Conservation (phyloP, 1,140 invertebrate species). For the Aphelenchoides avenae region DNA sequence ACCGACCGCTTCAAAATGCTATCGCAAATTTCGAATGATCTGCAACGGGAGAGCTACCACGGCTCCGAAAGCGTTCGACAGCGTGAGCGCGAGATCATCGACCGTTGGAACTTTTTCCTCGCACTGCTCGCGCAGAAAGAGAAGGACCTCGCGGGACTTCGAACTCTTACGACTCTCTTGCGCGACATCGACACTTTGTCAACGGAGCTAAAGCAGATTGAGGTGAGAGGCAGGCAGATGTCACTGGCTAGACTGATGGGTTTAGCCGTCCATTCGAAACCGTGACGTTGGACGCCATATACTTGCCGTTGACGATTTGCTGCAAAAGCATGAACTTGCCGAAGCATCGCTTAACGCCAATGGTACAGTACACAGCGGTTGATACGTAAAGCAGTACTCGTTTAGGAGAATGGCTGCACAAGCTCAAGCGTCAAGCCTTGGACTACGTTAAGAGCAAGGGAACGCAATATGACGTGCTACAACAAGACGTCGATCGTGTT, state of each 20-base stretch:
- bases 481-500: slow-evolving; percentile 45
- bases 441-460: slow-evolving; percentile 59
- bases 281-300: slow-evolving; percentile 85
- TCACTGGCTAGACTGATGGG: slow-evolving; percentile 5
- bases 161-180: slow-evolving; percentile 54
- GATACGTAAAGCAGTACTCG: slow-evolving; percentile 43
- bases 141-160: slow-evolving; percentile 68
- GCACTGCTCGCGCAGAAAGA: slow-evolving; percentile 79
- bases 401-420: slow-evolving; percentile 67
- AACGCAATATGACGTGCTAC: slow-evolving; percentile 64
- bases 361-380: slow-evolving; percentile 74
- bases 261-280: slow-evolving; percentile 73
- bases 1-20: slow-evolving; percentile 87
- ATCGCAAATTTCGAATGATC: slow-evolving; percentile 71
- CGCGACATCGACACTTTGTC: slow-evolving; percentile 72
- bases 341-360: slow-evolving; percentile 69
- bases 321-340: slow-evolving; percentile 85
- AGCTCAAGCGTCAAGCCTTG: slow-evolving; percentile 64
- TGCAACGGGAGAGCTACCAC: slow-evolving; percentile 85
- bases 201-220: slow-evolving; percentile 74
- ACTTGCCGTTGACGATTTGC: slow-evolving; percentile 81
- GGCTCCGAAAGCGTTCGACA: slow-evolving; percentile 75
- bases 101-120: slow-evolving; percentile 80
- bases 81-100: slow-evolving; percentile 78
- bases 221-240: too few species aligned